Evolutionary conservation across 2,113 vertebrate genomes (phyloP).

Genomic region (Engystomops pustulosus): DNA sequence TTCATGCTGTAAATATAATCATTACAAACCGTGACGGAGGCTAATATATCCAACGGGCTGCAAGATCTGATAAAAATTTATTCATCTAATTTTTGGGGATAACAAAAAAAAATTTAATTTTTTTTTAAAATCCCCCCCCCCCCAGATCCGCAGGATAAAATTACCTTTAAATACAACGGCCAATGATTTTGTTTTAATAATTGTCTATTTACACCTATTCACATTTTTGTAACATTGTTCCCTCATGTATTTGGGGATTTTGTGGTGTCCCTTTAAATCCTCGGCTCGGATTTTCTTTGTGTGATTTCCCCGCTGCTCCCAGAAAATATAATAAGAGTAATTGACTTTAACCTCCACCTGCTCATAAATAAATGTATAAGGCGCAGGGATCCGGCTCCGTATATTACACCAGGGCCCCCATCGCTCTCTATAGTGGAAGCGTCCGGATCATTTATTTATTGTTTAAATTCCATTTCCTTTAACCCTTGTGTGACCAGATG

Average conservation of each 20-base stretch:
- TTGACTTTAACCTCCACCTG: conserved; percentile 52
- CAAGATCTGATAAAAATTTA: no score
- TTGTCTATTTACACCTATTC: no score
- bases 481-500: neutral
- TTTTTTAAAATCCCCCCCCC: no score
- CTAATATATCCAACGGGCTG: no score
- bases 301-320: neutral
- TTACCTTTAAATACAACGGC: no score
- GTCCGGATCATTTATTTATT: conserved; percentile 33
- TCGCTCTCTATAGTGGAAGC: neutral
- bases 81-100: no score
- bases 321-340: conserved; percentile 34
- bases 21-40: no score
- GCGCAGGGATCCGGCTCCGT: neutral
- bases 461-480: conserved; percentile 36
- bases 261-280: conserved; percentile 4
- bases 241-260: neutral
- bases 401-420: conserved; percentile 24
- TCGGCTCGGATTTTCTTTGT: neutral
- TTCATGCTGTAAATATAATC: neutral
- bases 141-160: no score
- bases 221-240: neutral
- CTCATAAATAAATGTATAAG: conserved; percentile 56
- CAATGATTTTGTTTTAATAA: no score
- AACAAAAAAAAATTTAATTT: no score